These are phyloP conservation scores for Rhyzopertha dominica DNA, from an alignment of 1,140 invertebrate genomes.

Conservation along the genomic window DNA sequence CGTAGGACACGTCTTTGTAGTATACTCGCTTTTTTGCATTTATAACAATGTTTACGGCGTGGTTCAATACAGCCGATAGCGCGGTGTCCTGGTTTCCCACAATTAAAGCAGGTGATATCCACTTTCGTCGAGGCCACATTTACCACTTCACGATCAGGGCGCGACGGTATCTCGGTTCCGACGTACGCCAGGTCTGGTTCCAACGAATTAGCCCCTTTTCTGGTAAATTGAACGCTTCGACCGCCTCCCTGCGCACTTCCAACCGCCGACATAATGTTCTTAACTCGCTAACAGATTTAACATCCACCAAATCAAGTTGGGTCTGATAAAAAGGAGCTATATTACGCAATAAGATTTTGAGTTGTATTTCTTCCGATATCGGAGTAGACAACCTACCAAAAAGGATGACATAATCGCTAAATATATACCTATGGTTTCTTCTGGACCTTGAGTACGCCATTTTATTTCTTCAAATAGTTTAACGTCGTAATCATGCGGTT, in stretches of 20 bases:
- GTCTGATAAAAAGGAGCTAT: slow-evolving; percentile 33
- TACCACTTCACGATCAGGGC: slow-evolving; percentile 11
- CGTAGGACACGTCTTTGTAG: no score
- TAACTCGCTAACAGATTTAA: slow-evolving; percentile 10
- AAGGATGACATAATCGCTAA: slow-evolving; percentile 23
- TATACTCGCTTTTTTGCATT: no score
- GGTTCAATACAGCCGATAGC: slow-evolving; percentile 2
- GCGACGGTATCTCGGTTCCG: not conserved
- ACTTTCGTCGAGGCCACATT: not conserved
- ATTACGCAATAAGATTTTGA: slow-evolving; percentile 34
- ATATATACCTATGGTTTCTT: slow-evolving; percentile 10
- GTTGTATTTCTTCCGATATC: slow-evolving; percentile 25
- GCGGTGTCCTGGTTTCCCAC: slow-evolving; percentile 4
- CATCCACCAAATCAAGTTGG: slow-evolving; percentile 10
- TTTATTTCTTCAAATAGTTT: slow-evolving; percentile 16
- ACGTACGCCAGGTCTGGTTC: slow-evolving; percentile 9
- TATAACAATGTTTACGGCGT: slow-evolving; percentile 31
- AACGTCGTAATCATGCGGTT: slow-evolving; percentile 11
- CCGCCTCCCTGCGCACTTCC: slow-evolving; percentile 8
- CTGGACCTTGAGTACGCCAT: slow-evolving; percentile 6
- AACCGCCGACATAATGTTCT: slow-evolving; percentile 4
- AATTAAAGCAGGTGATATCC: slow-evolving; percentile 10
- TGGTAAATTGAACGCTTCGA: slow-evolving; percentile 3
- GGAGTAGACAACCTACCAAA: slow-evolving; percentile 29
- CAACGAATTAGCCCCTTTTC: not conserved